A percentile compares a stretch with the other conserved stretches of the same genome.
Conservation (phyloP, 2,888 invertebrate genomes). For the Aspidiotus destructor region DNA sequence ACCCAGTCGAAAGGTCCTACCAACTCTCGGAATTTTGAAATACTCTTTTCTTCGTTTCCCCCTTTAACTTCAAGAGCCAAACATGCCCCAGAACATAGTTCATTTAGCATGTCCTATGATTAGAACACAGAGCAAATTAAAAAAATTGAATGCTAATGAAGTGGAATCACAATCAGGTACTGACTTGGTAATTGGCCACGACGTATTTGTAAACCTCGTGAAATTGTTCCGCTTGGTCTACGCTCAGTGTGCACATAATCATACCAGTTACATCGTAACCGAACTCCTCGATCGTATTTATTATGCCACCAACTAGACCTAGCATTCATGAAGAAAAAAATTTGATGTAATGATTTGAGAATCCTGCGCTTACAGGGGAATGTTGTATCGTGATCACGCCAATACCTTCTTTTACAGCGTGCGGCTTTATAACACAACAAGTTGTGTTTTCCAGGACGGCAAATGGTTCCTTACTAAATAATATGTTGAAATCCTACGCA, state of each 20-base stretch:
- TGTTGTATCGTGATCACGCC: background rate
- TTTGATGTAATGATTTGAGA: background rate
- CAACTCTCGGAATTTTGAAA: constrained; percentile 55
- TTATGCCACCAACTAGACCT: constrained; percentile 53
- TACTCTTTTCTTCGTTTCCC: constrained; percentile 44
- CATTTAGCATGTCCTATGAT: constrained; percentile 65
- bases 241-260: constrained; percentile 67
- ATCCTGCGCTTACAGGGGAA: too few relatives aligned
- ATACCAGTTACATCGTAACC: constrained; percentile 70
- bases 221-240: constrained; percentile 79
- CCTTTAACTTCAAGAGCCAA: constrained; percentile 73
- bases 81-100: constrained; percentile 74
- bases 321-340: constrained; percentile 10
- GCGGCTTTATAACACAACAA: constrained; percentile 80
- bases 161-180: constrained; percentile 34
- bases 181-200: constrained; percentile 62
- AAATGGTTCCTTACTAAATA: background rate
- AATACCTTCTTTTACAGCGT: constrained; percentile 63
- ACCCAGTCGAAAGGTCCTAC: constrained; percentile 88
- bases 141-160: background rate
- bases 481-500: too few relatives aligned
- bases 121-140: background rate
- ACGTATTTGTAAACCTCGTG: constrained; percentile 87
- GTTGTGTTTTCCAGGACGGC: constrained; percentile 52
- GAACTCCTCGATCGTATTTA: constrained; percentile 62